Evolutionary conservation across 2,888 invertebrate species (phyloP).

Genomic region (Piscicola geometra): DNA sequence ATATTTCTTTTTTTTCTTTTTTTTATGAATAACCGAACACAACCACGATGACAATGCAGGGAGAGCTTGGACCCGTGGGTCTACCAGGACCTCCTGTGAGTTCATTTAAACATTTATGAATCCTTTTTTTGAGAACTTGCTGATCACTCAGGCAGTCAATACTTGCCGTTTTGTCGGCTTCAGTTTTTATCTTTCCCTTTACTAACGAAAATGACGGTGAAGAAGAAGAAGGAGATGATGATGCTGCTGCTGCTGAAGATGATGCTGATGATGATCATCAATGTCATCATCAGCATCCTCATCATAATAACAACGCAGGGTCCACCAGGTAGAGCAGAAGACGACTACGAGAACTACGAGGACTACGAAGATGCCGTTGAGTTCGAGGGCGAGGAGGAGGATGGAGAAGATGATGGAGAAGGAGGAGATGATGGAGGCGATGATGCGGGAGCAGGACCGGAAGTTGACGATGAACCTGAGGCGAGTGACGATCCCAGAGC

Average conservation of each 20-base stretch:
- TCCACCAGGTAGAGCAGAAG: slow-evolving; percentile 28
- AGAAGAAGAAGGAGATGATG: not conserved
- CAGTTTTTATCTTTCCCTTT: too few relatives aligned
- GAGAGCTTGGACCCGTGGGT: slow-evolving; percentile 61
- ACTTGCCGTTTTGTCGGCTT: too few relatives aligned
- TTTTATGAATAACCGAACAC: too few relatives aligned
- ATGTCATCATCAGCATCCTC: too few relatives aligned
- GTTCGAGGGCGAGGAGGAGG: slow-evolving; percentile 16
- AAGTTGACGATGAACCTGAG: slow-evolving; percentile 4
- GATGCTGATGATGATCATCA: slow-evolving; percentile 5
- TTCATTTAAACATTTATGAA: too few relatives aligned
- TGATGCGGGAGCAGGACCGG: not conserved
- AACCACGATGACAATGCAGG: too few relatives aligned
- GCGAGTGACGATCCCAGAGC: not conserved
- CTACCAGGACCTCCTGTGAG: slow-evolving; percentile 40
- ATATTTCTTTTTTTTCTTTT: too few relatives aligned
- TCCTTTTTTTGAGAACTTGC: too few relatives aligned
- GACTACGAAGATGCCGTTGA: not conserved
- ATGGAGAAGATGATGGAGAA: slow-evolving; percentile 1
- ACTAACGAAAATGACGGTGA: not conserved
- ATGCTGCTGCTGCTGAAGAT: not conserved
- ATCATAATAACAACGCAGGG: slow-evolving; percentile 16
- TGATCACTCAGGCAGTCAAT: too few relatives aligned
- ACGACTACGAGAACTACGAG: slow-evolving; percentile 21
- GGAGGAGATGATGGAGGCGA: not conserved